Percentiles rank a stretch among this genome's conserved stretches.
These are phyloP conservation scores for Hypothenemus hampei DNA, from an alignment of 1,140 invertebrate genomes.

Conservation along the genomic window DNA sequence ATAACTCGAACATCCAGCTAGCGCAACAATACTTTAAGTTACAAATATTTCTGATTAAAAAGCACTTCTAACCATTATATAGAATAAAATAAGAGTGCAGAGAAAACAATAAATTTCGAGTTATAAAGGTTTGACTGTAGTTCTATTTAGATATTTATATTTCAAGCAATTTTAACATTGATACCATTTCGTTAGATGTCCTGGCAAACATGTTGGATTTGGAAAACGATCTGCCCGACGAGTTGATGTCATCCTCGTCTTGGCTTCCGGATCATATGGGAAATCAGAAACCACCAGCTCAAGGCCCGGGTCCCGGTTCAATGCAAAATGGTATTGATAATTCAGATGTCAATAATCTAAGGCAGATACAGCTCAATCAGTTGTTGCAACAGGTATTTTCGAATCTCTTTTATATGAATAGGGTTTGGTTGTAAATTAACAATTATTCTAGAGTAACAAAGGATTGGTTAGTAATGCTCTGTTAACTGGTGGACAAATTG, in stretches of 20 bases:
- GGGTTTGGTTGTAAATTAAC: neutral
- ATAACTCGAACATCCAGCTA: too few species aligned
- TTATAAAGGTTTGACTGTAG: too few species aligned
- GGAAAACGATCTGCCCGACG: slow-evolving; percentile 90
- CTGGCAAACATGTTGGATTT: slow-evolving; percentile 77
- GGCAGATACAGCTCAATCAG: slow-evolving; percentile 58
- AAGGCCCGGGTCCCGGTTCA: slow-evolving; percentile 69
- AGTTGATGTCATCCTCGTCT: slow-evolving; percentile 65
- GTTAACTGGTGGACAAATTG: slow-evolving; percentile 64
- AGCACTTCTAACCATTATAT: too few species aligned
- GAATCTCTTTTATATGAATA: neutral
- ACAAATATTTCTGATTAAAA: too few species aligned
- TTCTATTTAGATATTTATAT: too few species aligned
- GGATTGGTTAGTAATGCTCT: slow-evolving; percentile 63
- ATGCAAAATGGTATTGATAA: slow-evolving; percentile 47
- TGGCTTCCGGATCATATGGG: slow-evolving; percentile 60
- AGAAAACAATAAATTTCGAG: too few species aligned
- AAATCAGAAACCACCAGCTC: slow-evolving; percentile 64
- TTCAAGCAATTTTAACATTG: too few species aligned
- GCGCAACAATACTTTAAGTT: too few species aligned
- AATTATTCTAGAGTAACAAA: slow-evolving; percentile 61
- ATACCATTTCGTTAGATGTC: slow-evolving; percentile 57
- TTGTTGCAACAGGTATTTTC: slow-evolving; percentile 51
- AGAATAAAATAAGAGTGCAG: too few species aligned
- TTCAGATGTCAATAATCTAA: slow-evolving; percentile 35